Base-by-base conservation (phyloP, 2,113 vertebrate genomes). In the Pungitius pungitius region DNA sequence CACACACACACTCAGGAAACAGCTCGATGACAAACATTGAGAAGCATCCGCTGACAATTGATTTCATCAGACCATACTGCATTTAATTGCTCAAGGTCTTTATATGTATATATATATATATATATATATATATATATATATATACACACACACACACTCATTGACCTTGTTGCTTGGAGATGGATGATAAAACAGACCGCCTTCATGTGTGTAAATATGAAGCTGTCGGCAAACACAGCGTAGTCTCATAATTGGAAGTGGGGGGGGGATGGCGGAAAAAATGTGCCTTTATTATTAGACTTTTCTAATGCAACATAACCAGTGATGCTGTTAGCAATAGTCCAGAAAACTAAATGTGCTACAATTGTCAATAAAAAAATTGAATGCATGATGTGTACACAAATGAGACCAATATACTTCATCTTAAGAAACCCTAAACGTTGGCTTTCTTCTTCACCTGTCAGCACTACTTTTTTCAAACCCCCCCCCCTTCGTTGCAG, bases 381-480 rank as follows among this genome's bases (percentile, higher is more conserved):
- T 20, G 15, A 62, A 33, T 49, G 45, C 45, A 39, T 20, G 2
- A 39, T n/a, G n/a, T 73, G n/a, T 20, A 64, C 11, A 30, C 51
- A 24, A 7, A 45, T 69, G 42, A 56, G n/a, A n/a, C n/a, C 45
- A 61, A 51, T 56, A 66, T 17, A 4, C 49, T 42, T 22, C 58
- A 43, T 22, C 20, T 22, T 8, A 24, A 37, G n/a, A 75, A 45
- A 55, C n/a, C 39, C 55, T 33, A 51, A 63, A 58, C 18, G 30
- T 26, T 43, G 18, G 20, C 12, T 61, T 63, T 68, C 22, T 43
- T 37, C 27, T 26, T 56, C n/a, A 65, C 33, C 37, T 24, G 22
- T 78, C 73, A 75, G 56, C 40, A 33, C 47, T 47, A 35, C 33
- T 35, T 35, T 52, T 78, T 77, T 77, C 35, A 75, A 76, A 71